Percentiles rank a stretch among this genome's conserved stretches.
Evolutionary conservation across 2,888 invertebrate genomes (phyloP).

Genomic region (Sarcophaga subvicina): DNA sequence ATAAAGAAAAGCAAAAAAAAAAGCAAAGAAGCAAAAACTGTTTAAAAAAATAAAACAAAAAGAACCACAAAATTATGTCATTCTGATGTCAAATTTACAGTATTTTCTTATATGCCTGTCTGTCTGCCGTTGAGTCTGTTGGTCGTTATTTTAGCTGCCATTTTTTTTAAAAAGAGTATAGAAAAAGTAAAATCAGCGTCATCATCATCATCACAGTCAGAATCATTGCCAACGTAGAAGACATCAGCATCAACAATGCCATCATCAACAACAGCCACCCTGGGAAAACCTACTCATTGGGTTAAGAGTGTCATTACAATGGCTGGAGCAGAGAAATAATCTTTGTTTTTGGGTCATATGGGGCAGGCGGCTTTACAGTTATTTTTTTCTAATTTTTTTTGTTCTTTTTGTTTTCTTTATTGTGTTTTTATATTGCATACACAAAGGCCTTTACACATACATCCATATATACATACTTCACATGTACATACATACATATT

Average conservation of each 20-base stretch:
- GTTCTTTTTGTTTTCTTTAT: background rate
- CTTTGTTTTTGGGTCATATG: conserved; percentile 31
- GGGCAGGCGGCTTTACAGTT: background rate
- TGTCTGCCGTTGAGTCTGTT: background rate
- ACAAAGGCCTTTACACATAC: too few species aligned
- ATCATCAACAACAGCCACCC: conserved; percentile 14
- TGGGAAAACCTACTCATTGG: conserved; percentile 32
- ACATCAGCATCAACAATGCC: background rate
- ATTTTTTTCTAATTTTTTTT: background rate
- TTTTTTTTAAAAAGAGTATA: background rate
- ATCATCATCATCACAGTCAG: background rate
- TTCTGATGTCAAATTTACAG: conserved; percentile 14
- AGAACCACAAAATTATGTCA: conserved; percentile 24
- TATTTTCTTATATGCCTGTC: conserved; percentile 1
- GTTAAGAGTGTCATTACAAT: conserved; percentile 40
- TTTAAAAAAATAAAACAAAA: background rate
- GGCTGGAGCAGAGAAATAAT: background rate
- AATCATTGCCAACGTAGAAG: background rate
- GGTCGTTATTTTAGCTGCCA: background rate
- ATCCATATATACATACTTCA: too few species aligned
- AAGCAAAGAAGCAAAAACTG: background rate
- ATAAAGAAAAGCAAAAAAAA: background rate
- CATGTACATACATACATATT: too few species aligned
- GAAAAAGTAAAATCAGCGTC: conserved; percentile 10
- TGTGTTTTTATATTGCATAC: too few species aligned